Conservation (phyloP, 2,113 vertebrate genomes). For the Donacobius atricapilla region DNA sequence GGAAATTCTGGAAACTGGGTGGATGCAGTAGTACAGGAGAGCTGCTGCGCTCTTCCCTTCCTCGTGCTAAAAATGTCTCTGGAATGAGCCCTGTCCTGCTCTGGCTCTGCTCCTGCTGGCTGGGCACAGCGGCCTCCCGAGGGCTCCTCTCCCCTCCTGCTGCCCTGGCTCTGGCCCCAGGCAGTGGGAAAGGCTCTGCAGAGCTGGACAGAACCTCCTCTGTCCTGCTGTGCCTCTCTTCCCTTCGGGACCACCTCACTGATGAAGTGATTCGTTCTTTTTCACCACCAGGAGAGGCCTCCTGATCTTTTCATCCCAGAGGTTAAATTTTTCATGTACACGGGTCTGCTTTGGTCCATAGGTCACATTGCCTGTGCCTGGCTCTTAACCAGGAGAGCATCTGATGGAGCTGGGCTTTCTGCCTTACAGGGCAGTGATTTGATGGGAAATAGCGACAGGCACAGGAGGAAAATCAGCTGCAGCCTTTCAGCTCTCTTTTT, state of each 20-base stretch:
- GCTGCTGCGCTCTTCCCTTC: not conserved
- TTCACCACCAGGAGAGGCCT: not conserved
- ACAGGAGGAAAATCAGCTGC: not conserved
- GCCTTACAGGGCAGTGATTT: not conserved
- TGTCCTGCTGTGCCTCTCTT: not conserved
- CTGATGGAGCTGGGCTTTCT: not conserved
- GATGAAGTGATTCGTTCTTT: not conserved
- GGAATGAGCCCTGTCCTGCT: not conserved
- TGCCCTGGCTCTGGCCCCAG: not conserved
- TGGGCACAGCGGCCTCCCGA: accelerated
- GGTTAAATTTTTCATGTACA: not conserved
- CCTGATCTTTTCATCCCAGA: not conserved
- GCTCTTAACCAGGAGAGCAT: not conserved
- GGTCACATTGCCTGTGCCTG: not conserved
- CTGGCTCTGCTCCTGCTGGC: not conserved
- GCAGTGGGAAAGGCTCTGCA: not conserved
- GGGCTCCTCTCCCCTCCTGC: not conserved
- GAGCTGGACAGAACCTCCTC: not conserved
- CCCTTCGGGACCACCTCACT: not conserved
- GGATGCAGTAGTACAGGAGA: not conserved
- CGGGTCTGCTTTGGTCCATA: not conserved
- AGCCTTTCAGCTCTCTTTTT: not conserved
- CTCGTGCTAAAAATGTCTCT: not conserved
- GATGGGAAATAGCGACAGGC: not conserved
- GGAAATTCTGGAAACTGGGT: not conserved